These are phyloP conservation scores for Monoplex corrugatus DNA, from an alignment of 2,888 invertebrate species.

Conservation along the genomic window DNA sequence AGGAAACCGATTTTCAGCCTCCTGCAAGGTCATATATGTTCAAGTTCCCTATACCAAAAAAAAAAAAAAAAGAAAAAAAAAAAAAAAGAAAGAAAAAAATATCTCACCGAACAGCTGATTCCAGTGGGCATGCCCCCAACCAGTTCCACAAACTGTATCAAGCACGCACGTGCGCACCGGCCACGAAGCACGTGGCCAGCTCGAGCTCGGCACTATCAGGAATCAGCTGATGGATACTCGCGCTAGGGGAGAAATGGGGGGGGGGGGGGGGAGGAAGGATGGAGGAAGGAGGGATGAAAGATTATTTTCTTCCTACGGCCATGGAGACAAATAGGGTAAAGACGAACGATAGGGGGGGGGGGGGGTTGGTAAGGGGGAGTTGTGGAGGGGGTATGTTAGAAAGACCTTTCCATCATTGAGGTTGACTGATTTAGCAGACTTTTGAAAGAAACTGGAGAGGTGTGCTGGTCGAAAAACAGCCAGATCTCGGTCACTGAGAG, in stretches of 20 bases:
- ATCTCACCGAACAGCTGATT: background rate
- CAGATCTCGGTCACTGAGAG: conserved; percentile 3
- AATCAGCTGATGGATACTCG: conserved; percentile 6
- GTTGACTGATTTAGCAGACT: too few relatives aligned
- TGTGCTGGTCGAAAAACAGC: background rate
- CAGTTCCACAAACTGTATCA: background rate
- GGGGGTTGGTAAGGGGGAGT: too few relatives aligned
- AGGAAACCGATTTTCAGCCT: too few relatives aligned
- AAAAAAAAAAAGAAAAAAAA: too few relatives aligned
- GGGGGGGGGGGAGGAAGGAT: background rate
- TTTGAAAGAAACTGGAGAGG: background rate
- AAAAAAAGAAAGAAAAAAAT: too few relatives aligned
- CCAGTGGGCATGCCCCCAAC: background rate
- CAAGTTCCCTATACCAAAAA: too few relatives aligned
- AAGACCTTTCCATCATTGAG: too few relatives aligned
- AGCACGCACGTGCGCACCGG: conserved; percentile 11
- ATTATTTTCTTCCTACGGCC: too few relatives aligned
- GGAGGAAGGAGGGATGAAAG: too few relatives aligned
- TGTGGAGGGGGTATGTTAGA: background rate
- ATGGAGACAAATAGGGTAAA: too few relatives aligned
- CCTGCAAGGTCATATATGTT: too few relatives aligned
- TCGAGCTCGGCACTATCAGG: background rate
- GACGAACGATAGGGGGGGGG: too few relatives aligned
- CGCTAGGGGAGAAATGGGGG: background rate
- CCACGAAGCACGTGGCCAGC: background rate